phyloP scores from a whole-genome alignment of 2,888 invertebrate species.

The Drosophila stalkeri region DNA sequence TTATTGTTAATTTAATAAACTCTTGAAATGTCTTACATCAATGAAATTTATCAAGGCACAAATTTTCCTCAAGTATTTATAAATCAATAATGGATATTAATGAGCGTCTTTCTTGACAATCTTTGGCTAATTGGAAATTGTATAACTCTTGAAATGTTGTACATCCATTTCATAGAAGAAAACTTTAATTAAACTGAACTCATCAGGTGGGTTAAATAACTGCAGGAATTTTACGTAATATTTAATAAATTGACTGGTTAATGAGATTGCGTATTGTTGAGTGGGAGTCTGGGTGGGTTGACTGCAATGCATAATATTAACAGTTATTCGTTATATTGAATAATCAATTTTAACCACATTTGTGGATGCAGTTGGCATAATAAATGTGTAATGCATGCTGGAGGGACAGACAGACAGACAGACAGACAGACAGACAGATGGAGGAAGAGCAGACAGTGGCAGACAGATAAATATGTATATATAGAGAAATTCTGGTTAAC shows the following conservation, averaged over 20 bases:
- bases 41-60: no score
- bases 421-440: no score
- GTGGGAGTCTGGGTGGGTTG: background rate
- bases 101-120: background rate
- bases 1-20: background rate
- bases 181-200: slow-evolving; percentile 71
- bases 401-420: slow-evolving; percentile 3
- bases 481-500: slow-evolving; percentile 12
- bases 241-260: slow-evolving; percentile 64
- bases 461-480: slow-evolving; percentile 11
- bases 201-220: slow-evolving; percentile 57
- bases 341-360: slow-evolving; percentile 71
- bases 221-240: slow-evolving; percentile 30
- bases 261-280: slow-evolving; percentile 13
- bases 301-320: slow-evolving; percentile 55
- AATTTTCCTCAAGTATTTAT: background rate
- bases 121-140: background rate
- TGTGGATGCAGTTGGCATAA: slow-evolving; percentile 64
- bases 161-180: slow-evolving; percentile 40
- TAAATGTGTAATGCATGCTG: slow-evolving; percentile 43
- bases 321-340: slow-evolving; percentile 69
- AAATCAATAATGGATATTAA: background rate
- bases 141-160: background rate
- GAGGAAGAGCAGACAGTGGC: background rate
- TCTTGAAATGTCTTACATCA: background rate